A percentile compares a stretch with the other conserved stretches of the same genome.
phyloP scores from a whole-genome alignment of 64 coral and sea anemone genomes.

The Montipora capricornis region DNA sequence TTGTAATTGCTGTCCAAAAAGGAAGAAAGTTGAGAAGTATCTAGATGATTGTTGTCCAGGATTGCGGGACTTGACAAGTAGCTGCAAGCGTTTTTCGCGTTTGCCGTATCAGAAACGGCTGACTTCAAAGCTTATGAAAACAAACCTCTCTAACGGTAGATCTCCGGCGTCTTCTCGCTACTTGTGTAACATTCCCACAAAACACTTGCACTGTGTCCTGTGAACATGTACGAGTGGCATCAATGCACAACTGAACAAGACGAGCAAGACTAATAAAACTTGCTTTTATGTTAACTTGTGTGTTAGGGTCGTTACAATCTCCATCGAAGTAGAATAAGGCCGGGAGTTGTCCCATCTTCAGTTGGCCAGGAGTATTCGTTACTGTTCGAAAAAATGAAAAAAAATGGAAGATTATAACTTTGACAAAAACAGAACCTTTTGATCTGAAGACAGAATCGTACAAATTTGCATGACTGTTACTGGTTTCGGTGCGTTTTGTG shows the following conservation, averaged over 20 bases:
- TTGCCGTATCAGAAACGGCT: too few species aligned
- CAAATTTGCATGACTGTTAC: too few species aligned
- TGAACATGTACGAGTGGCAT: not conserved
- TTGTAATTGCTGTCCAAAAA: too few species aligned
- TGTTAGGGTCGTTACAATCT: conserved; percentile 61
- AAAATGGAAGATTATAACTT: not conserved
- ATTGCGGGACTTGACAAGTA: too few species aligned
- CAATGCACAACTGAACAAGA: not conserved
- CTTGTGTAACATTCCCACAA: conserved; percentile 15
- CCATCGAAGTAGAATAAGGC: conserved; percentile 31
- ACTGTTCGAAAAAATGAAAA: not conserved
- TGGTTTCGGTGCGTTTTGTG: too few species aligned
- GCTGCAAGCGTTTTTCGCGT: too few species aligned
- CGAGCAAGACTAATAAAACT: conserved; percentile 4
- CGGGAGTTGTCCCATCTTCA: not conserved
- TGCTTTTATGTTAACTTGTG: conserved; percentile 1
- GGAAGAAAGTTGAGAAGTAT: too few species aligned
- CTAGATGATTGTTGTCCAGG: too few species aligned
- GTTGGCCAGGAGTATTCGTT: not conserved
- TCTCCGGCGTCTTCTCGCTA: not conserved
- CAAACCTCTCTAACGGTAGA: not conserved
- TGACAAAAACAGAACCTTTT: too few species aligned
- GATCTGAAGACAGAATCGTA: too few species aligned
- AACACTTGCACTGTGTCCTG: not conserved
- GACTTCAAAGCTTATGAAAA: not conserved